These are phyloP conservation scores for Mustela lutreola DNA, from an alignment of 2,113 vertebrate species.

Conservation along the genomic window DNA sequence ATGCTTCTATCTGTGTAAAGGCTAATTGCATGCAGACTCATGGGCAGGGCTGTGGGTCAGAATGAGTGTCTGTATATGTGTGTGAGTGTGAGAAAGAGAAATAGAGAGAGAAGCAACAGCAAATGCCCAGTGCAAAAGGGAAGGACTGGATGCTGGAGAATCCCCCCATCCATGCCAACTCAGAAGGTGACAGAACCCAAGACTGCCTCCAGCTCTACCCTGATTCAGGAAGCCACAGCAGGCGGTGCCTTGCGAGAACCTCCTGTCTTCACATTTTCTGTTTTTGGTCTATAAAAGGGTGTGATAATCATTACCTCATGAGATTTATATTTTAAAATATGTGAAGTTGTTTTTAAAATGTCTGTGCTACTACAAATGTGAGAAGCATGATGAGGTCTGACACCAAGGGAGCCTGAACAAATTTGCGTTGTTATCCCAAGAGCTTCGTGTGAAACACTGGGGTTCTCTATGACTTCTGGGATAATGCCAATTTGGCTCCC, in stretches of 20 bases:
- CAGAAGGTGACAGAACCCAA: background rate
- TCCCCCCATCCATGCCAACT: too few relatives aligned
- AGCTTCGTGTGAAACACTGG: background rate
- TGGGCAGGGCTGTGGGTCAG: background rate
- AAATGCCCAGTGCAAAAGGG: too few relatives aligned
- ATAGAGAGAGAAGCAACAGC: too few relatives aligned
- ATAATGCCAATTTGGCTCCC: background rate
- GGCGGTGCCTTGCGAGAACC: fast-evolving
- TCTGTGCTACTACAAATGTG: background rate
- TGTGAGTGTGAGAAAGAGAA: too few relatives aligned
- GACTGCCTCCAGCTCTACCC: fast-evolving
- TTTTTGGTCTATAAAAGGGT: background rate
- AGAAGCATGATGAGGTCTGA: background rate
- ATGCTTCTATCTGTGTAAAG: fast-evolving
- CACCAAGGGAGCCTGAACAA: background rate
- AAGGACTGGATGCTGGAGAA: background rate
- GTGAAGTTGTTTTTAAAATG: background rate
- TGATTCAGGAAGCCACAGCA: fast-evolving
- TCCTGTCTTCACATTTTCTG: background rate
- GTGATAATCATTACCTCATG: background rate
- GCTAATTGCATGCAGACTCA: background rate
- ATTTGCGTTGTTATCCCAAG: background rate
- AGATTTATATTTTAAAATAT: background rate
- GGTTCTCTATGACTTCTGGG: background rate
- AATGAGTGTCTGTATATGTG: background rate